A percentile compares a stretch with the other conserved stretches of the same genome.
phyloP scores from a whole-genome alignment of 2,888 invertebrate genomes.

The Julus scandinavius region DNA sequence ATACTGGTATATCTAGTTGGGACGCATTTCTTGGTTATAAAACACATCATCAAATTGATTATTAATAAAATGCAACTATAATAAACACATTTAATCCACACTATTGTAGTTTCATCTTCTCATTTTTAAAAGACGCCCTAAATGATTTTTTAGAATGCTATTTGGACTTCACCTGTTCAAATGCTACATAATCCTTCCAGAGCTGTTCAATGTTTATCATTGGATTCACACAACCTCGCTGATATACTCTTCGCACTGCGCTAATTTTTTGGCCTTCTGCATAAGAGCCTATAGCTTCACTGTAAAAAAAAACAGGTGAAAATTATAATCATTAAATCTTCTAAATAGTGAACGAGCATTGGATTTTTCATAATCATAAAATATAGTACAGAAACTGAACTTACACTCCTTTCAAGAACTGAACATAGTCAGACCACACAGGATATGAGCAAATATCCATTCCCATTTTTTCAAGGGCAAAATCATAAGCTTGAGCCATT shows the following conservation, averaged over 20 bases:
- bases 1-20: background rate
- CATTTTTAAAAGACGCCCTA: background rate
- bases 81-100: background rate
- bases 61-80: background rate
- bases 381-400: conserved; percentile 56
- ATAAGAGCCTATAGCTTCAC: conserved; percentile 96
- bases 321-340: no score
- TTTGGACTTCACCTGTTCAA: conserved; percentile 73
- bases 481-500: conserved; percentile 99
- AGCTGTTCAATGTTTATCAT: conserved; percentile 96
- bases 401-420: conserved; percentile 89
- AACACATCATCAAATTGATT: background rate
- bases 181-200: conserved; percentile 94
- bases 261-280: conserved; percentile 99
- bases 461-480: conserved; percentile 98
- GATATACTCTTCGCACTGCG: conserved; percentile 96
- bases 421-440: conserved; percentile 98
- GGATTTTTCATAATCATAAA: background rate
- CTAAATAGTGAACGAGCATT: background rate
- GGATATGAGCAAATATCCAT: conserved; percentile 97
- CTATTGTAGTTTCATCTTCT: background rate
- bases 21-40: background rate
- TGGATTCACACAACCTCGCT: conserved; percentile 94
- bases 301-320: conserved; percentile 60
- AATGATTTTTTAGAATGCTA: background rate